Conservation (phyloP, 2,797 vertebrate species). For the Simalia tracyae region DNA sequence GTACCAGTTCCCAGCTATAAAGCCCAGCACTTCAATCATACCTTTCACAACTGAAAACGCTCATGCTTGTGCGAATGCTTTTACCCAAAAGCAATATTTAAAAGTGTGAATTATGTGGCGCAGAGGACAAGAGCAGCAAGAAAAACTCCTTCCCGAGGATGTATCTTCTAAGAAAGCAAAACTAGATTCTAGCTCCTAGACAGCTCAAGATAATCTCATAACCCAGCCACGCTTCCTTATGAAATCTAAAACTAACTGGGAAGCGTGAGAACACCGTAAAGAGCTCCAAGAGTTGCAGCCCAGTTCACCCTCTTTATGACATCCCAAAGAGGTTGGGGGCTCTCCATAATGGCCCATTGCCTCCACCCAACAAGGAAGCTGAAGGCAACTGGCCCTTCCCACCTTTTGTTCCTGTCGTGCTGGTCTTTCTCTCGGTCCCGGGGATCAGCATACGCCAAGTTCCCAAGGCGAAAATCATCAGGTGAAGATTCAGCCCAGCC, state of each 20-base stretch:
- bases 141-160: not conserved
- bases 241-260: not conserved
- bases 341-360: too few relatives aligned
- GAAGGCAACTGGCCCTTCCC: fast-evolving
- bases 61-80: too few relatives aligned
- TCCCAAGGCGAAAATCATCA: slow-evolving; percentile 87
- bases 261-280: too few relatives aligned
- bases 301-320: not conserved
- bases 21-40: too few relatives aligned
- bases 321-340: not conserved
- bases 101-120: too few relatives aligned
- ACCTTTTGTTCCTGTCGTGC: slow-evolving; percentile 97
- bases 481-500: slow-evolving; percentile 90
- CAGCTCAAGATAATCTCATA: too few relatives aligned
- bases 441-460: slow-evolving; percentile 81
- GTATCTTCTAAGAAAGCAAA: not conserved
- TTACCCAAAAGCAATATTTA: too few relatives aligned
- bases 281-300: not conserved
- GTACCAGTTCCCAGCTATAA: too few relatives aligned
- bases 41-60: too few relatives aligned
- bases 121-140: not conserved
- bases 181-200: not conserved
- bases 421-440: slow-evolving; percentile 92
- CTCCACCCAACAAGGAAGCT: not conserved
- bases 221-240: too few relatives aligned